Evolutionary conservation across 1,140 invertebrate species (phyloP), one percentile per base, ranked within the genome.

Genomic region (Coelopa frigida): DNA sequence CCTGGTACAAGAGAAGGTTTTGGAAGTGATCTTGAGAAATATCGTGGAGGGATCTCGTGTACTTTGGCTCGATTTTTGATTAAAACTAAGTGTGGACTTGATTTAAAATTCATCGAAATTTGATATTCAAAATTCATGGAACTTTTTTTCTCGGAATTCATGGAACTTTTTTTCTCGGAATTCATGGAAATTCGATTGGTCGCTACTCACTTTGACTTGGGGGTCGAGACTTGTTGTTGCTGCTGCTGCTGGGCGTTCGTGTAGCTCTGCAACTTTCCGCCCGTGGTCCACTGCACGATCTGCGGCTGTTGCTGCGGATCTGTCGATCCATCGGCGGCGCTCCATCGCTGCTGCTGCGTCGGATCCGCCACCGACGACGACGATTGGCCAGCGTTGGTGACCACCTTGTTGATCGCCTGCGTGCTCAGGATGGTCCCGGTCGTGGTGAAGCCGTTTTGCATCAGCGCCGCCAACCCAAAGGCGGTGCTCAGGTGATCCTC

Each of bases 391-490:
- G 61, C 43, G 4, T 46, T 45, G 10, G 57, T 54, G 41, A 70
- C 65, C 5, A 58, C 61, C 15, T 50, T 50, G 21, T 43, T 36
- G 27, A 50, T 37, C 58, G 76, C 78, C 47, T 75, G 73, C 3
- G 74, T 70, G 64, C 74, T 74, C 32, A 78, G 59, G 42, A 76
- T 78, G 24, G 76, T 54, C 46, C 59, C 56, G 41, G 52, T 55
- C n/a, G 61, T 75, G 6, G 79, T 73, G 62, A 82, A 83, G 4
- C 80, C 81, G 65, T 82, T 83, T 63, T 83, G 81, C 80, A 84
- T 82, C 46, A 83, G 70, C 15, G 81, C 80, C 2, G 81, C 81
- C 38, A 83, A 70, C 0, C 81, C 80, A 69, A 82, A 82, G 20
- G 81, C 81, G 12, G 77, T 78, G 23, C 74, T 75, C 49, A 81